These are phyloP conservation scores for Scaptomyza flava DNA, from an alignment of 2,888 invertebrate genomes.

Conservation along the genomic window DNA sequence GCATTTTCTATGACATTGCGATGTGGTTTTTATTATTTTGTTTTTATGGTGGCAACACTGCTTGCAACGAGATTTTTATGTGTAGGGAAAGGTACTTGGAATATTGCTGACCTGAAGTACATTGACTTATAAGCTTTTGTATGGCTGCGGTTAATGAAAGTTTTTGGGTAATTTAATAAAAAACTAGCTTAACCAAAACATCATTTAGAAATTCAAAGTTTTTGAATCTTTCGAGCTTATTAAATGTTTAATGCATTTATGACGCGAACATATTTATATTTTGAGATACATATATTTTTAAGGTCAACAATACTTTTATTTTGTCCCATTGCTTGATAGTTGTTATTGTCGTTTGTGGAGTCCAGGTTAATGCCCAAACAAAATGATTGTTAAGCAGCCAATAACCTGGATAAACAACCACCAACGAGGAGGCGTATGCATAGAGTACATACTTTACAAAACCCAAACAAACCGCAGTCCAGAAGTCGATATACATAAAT, in stretches of 20 bases:
- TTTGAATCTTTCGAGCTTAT: neutral
- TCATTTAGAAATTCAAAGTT: neutral
- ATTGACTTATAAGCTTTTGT: slow-evolving; percentile 36
- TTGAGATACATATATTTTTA: neutral
- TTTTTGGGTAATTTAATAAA: no score
- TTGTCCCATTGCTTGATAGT: neutral
- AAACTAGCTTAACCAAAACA: no score
- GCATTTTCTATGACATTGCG: slow-evolving; percentile 42
- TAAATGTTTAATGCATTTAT: neutral
- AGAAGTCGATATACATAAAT: no score
- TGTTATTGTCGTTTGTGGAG: slow-evolving; percentile 2
- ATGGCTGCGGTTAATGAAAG: slow-evolving; percentile 21
- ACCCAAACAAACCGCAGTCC: slow-evolving; percentile 15
- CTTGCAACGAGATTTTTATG: slow-evolving; percentile 32
- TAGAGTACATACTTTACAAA: slow-evolving; percentile 1
- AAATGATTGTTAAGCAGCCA: slow-evolving; percentile 28
- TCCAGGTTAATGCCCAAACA: slow-evolving; percentile 37
- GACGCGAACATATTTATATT: neutral
- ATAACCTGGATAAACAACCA: slow-evolving; percentile 27
- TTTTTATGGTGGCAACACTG: slow-evolving; percentile 30
- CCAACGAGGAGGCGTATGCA: neutral
- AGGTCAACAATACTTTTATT: neutral
- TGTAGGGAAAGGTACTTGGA: slow-evolving; percentile 17
- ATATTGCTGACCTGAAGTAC: slow-evolving; percentile 24
- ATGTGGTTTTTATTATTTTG: slow-evolving; percentile 54